Conservation (phyloP, 2,888 invertebrate genomes). For the Adelognathus sp. region DNA sequence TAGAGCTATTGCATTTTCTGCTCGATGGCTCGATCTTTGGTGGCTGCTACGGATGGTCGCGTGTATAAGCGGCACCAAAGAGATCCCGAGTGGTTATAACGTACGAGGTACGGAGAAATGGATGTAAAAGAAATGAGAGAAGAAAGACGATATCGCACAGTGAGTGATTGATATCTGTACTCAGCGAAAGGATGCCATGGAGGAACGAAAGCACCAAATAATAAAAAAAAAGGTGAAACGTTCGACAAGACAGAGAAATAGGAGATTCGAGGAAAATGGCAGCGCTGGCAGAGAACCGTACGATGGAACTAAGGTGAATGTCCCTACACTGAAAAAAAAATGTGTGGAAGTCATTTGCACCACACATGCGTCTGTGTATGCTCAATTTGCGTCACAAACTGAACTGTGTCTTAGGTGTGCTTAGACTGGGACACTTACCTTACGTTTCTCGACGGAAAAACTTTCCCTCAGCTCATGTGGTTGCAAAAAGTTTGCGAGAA, state of each 20-base stretch:
- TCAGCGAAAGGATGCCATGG: slow-evolving; percentile 16
- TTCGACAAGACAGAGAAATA: slow-evolving; percentile 31
- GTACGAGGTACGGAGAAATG: neutral
- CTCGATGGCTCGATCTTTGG: slow-evolving; percentile 60
- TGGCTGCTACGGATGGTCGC: slow-evolving; percentile 34
- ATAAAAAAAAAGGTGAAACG: slow-evolving; percentile 34
- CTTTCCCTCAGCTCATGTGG: too few relatives aligned
- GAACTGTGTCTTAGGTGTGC: too few relatives aligned
- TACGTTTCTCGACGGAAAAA: too few relatives aligned
- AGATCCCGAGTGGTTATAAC: slow-evolving; percentile 1
- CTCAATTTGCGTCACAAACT: too few relatives aligned
- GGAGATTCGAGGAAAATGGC: neutral
- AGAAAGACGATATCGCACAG: slow-evolving; percentile 11
- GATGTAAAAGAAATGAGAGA: slow-evolving; percentile 8
- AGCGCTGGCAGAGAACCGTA: neutral
- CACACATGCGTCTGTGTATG: too few relatives aligned
- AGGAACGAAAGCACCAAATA: slow-evolving; percentile 1
- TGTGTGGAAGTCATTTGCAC: too few relatives aligned
- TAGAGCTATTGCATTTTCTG: slow-evolving; percentile 66
- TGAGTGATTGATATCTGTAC: slow-evolving; percentile 64
- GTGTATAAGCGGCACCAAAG: slow-evolving; percentile 37
- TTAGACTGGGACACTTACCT: too few relatives aligned
- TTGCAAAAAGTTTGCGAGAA: too few relatives aligned
- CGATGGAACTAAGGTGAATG: too few relatives aligned
- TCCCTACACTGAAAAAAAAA: too few relatives aligned